These are phyloP conservation scores for Nerophis ophidion DNA, from an alignment of 2,113 vertebrate genomes.

Conservation along the genomic window DNA sequence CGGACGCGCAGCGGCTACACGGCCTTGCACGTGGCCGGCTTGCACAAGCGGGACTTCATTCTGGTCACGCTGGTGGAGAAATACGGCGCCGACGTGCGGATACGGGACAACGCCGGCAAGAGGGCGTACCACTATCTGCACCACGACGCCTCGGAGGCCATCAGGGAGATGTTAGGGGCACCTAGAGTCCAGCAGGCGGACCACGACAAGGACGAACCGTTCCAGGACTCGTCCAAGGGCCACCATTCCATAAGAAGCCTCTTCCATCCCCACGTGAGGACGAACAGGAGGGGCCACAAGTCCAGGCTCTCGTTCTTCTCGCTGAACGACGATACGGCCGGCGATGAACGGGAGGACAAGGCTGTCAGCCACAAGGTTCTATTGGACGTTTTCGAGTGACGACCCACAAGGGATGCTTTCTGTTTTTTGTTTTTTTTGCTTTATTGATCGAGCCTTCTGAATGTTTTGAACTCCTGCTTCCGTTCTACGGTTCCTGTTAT, in stretches of 20 bases:
- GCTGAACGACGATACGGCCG: slow-evolving; percentile 43
- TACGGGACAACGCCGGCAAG: slow-evolving; percentile 87
- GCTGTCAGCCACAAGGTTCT: slow-evolving; percentile 30
- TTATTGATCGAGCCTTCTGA: too few species aligned
- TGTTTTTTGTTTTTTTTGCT: too few species aligned
- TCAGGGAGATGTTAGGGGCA: slow-evolving; percentile 76
- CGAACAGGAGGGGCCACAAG: slow-evolving; percentile 76
- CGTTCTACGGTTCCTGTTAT: too few species aligned
- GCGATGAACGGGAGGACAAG: slow-evolving; percentile 49
- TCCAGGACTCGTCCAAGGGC: slow-evolving; percentile 77
- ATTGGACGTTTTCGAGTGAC: slow-evolving; percentile 60
- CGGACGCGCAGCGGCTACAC: slow-evolving; percentile 85
- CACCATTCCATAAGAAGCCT: slow-evolving; percentile 80
- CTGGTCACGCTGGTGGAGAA: slow-evolving; percentile 74
- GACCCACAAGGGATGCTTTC: too few species aligned
- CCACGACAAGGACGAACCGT: slow-evolving; percentile 69
- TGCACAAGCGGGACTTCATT: slow-evolving; percentile 77
- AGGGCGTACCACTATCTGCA: slow-evolving; percentile 83
- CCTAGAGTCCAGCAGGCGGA: slow-evolving; percentile 29
- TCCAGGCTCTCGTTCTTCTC: slow-evolving; percentile 65
- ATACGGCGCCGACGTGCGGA: slow-evolving; percentile 66
- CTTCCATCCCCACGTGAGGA: slow-evolving; percentile 67
- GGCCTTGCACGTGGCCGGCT: slow-evolving; percentile 83
- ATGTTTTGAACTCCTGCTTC: too few species aligned
- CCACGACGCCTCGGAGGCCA: slow-evolving; percentile 43